Percentiles rank a stretch among this genome's conserved stretches.
These are phyloP conservation scores for Carcharodon carcharias DNA, from an alignment of 2,797 vertebrate genomes.

Conservation along the genomic window DNA sequence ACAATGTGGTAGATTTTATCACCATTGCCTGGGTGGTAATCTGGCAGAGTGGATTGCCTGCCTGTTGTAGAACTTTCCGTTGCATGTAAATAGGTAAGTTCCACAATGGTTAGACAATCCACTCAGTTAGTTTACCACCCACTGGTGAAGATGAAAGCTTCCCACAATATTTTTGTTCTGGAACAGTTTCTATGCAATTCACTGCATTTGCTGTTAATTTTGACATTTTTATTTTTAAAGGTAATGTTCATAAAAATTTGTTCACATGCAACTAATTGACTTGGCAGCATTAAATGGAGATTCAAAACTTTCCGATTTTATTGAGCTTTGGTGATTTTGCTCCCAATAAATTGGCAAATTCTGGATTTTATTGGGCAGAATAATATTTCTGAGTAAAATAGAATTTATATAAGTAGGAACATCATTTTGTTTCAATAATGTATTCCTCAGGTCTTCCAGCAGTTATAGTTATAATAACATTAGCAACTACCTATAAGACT, in stretches of 20 bases:
- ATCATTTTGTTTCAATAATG: not conserved
- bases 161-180: not conserved
- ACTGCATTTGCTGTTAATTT: not conserved
- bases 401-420: not conserved
- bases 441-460: slow-evolving; percentile 54
- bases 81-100: too few species aligned
- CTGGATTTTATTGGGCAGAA: not conserved
- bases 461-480: slow-evolving; percentile 52
- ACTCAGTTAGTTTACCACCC: too few species aligned
- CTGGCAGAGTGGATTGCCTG: too few species aligned
- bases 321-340: not conserved
- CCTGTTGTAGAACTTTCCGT: too few species aligned
- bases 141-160: too few species aligned
- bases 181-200: not conserved
- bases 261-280: not conserved
- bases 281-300: slow-evolving; percentile 21
- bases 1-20: too few species aligned
- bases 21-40: too few species aligned
- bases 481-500: slow-evolving; percentile 54
- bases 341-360: slow-evolving; percentile 22
- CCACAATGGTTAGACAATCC: too few species aligned
- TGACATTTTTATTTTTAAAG: not conserved
- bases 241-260: not conserved
- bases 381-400: slow-evolving; percentile 28
- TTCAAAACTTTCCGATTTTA: not conserved